Conservation (phyloP, 2,888 invertebrate genomes). For the Heliconius ismenius region DNA sequence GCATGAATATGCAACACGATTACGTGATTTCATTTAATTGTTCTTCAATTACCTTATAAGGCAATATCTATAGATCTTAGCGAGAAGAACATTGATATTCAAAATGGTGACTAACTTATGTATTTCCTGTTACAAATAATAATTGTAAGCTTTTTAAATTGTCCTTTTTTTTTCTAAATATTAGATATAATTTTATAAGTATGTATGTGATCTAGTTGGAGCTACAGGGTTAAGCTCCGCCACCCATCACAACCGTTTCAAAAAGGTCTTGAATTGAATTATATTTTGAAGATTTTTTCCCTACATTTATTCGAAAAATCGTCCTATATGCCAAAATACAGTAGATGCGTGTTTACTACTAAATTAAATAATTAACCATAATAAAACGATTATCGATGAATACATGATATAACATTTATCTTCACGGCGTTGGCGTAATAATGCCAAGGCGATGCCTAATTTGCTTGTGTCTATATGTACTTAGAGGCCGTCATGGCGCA, state of each 20-base stretch:
- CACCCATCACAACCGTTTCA: too few relatives aligned
- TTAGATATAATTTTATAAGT: neutral
- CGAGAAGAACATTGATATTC: constrained; percentile 17
- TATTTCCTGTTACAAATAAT: constrained; percentile 10
- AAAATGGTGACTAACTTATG: constrained; percentile 1
- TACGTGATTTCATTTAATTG: constrained; percentile 30
- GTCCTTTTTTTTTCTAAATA: neutral
- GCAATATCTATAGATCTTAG: constrained; percentile 25
- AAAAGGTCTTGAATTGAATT: too few relatives aligned
- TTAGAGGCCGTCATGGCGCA: neutral
- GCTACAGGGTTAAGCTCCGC: too few relatives aligned
- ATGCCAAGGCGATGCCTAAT: constrained; percentile 42
- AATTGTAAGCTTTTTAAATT: neutral
- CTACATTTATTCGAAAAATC: too few relatives aligned
- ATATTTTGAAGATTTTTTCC: too few relatives aligned
- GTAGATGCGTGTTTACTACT: neutral
- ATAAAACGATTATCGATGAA: constrained; percentile 6
- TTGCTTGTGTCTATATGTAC: constrained; percentile 5
- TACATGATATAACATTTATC: constrained; percentile 24
- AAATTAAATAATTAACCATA: constrained; percentile 8
- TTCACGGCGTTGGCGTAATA: constrained; percentile 39
- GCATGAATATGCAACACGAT: constrained; percentile 26
- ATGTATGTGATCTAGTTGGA: too few relatives aligned
- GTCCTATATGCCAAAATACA: too few relatives aligned
- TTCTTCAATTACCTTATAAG: constrained; percentile 29